These are phyloP conservation scores for Proctacanthus coquilletti DNA, from an alignment of 1,140 invertebrate genomes.

Conservation along the genomic window DNA sequence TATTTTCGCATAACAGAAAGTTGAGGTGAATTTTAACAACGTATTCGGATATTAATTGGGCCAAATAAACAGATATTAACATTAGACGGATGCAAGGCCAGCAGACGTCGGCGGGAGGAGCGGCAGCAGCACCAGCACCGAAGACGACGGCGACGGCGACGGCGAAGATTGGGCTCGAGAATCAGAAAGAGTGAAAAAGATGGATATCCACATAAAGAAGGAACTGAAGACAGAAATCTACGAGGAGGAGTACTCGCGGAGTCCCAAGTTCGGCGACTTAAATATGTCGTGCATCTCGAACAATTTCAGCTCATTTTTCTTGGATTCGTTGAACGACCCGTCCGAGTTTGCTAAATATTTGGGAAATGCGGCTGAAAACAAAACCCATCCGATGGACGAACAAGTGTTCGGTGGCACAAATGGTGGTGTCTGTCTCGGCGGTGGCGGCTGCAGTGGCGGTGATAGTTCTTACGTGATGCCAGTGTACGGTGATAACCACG, in stretches of 20 bases:
- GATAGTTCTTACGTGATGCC: slow-evolving; percentile 8
- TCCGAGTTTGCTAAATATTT: slow-evolving; percentile 30
- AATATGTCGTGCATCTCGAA: slow-evolving; percentile 31
- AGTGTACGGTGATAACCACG: slow-evolving; percentile 3
- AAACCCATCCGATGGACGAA: slow-evolving; percentile 26
- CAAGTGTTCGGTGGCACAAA: slow-evolving; percentile 20
- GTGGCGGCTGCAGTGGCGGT: slow-evolving; percentile 6
- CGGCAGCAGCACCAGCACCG: too few species aligned
- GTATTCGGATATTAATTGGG: too few species aligned
- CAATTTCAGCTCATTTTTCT: slow-evolving; percentile 29
- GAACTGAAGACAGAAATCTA: neutral
- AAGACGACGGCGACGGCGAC: too few species aligned
- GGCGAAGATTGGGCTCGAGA: too few species aligned
- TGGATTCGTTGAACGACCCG: slow-evolving; percentile 28
- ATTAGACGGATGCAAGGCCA: too few species aligned
- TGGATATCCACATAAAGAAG: neutral
- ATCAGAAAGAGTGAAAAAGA: too few species aligned
- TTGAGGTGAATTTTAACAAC: too few species aligned
- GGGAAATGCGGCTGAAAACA: slow-evolving; percentile 28
- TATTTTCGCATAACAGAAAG: too few species aligned
- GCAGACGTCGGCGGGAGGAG: too few species aligned
- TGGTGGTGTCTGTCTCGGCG: slow-evolving; percentile 6
- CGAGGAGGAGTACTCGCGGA: neutral
- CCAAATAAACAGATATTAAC: too few species aligned
- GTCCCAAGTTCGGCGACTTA: neutral